phyloP scores from a whole-genome alignment of 2,113 vertebrate species.

The Antechinus stuartii region DNA sequence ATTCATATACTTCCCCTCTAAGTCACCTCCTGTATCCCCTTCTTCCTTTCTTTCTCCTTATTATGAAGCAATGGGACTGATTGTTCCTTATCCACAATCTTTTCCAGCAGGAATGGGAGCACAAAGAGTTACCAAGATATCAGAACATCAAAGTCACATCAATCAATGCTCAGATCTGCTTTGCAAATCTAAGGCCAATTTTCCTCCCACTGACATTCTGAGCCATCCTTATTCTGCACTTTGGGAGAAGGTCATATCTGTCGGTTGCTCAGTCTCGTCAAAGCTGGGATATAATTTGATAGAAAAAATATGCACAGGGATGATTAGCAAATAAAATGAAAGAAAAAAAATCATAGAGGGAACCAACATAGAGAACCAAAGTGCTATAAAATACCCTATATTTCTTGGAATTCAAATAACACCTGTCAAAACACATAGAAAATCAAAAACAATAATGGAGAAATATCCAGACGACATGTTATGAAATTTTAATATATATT shows the following conservation, averaged over 20 bases:
- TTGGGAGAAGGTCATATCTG: slow-evolving; percentile 65
- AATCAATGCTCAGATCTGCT: slow-evolving; percentile 37
- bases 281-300: slow-evolving; percentile 20
- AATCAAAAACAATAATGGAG: slow-evolving; percentile 78
- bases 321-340: slow-evolving; percentile 35
- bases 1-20: background rate
- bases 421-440: slow-evolving; percentile 81
- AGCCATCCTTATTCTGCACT: slow-evolving; percentile 59
- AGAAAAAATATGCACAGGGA: background rate
- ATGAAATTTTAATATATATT: slow-evolving; percentile 84
- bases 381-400: slow-evolving; percentile 70
- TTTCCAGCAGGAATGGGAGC: slow-evolving; percentile 35
- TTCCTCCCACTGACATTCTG: slow-evolving; percentile 67
- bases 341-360: slow-evolving; percentile 33
- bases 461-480: slow-evolving; percentile 67
- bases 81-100: slow-evolving; percentile 10
- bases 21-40: background rate
- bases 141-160: slow-evolving; percentile 57
- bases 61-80: background rate
- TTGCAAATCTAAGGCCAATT: slow-evolving; percentile 61
- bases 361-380: slow-evolving; percentile 69
- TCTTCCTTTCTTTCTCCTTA: background rate
- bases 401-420: slow-evolving; percentile 75
- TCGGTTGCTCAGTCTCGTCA: slow-evolving; percentile 51
- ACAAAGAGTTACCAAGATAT: slow-evolving; percentile 58